phyloP scores from a whole-genome alignment of 2,888 invertebrate species.

The Plemyria rubiginata region DNA sequence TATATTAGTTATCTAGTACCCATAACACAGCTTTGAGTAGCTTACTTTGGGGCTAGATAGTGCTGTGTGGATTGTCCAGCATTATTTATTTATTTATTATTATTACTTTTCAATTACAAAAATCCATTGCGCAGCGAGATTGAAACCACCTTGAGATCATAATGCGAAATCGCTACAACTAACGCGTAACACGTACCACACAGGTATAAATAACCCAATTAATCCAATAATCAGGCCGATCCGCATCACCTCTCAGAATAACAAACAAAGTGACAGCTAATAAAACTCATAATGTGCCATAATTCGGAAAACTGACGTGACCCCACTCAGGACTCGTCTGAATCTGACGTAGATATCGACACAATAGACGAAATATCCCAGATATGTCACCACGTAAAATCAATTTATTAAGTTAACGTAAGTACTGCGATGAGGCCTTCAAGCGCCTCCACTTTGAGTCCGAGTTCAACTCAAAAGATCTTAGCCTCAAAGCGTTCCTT shows the following conservation, averaged over 20 bases:
- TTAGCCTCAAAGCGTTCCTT: no score
- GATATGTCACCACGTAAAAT: slow-evolving; percentile 28
- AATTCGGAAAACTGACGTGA: slow-evolving; percentile 55
- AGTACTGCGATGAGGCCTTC: not conserved
- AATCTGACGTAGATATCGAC: slow-evolving; percentile 51
- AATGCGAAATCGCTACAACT: no score
- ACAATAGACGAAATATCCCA: slow-evolving; percentile 50
- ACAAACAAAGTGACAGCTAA: slow-evolving; percentile 62
- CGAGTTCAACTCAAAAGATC: no score
- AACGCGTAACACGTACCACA: not conserved
- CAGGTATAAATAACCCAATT: slow-evolving; percentile 19
- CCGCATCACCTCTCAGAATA: slow-evolving; percentile 36
- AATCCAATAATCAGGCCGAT: slow-evolving; percentile 29
- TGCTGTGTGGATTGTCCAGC: no score
- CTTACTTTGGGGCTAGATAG: no score
- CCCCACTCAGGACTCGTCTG: slow-evolving; percentile 65
- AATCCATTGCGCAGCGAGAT: no score
- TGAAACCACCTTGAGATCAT: no score
- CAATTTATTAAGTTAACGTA: not conserved
- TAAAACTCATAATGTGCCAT: slow-evolving; percentile 64
- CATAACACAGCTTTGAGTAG: no score
- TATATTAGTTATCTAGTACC: no score
- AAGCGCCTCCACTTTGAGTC: no score
- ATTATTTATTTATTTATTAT: no score
- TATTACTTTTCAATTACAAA: no score